These are phyloP conservation scores for Thamnophis elegans DNA, from an alignment of 2,797 vertebrate species.

Conservation along the genomic window DNA sequence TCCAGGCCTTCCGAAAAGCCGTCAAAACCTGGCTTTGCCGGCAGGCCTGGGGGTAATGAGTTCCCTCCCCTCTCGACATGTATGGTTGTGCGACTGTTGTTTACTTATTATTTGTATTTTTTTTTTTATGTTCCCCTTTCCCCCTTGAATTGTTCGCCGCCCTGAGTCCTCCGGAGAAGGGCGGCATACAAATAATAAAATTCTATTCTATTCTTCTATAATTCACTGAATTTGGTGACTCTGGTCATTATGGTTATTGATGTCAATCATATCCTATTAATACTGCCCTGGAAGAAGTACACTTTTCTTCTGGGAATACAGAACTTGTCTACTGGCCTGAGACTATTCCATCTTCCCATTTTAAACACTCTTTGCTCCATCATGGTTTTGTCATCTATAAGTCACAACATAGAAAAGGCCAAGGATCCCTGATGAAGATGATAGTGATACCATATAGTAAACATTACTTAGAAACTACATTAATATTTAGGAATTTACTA, in stretches of 20 bases:
- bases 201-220: too few relatives aligned
- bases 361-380: neutral
- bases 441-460: neutral
- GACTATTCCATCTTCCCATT: neutral
- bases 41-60: too few relatives aligned
- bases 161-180: too few relatives aligned
- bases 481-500: neutral
- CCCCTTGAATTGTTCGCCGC: too few relatives aligned
- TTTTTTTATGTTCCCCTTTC: too few relatives aligned
- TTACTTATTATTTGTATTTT: too few relatives aligned
- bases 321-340: neutral
- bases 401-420: neutral
- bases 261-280: neutral
- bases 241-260: too few relatives aligned
- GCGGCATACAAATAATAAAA: too few relatives aligned
- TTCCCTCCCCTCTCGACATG: too few relatives aligned
- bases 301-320: neutral
- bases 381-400: neutral
- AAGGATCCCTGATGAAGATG: neutral
- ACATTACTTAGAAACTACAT: neutral
- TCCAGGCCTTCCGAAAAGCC: too few relatives aligned
- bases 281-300: neutral
- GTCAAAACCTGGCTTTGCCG: too few relatives aligned
- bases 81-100: too few relatives aligned
- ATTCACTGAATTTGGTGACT: neutral